Evolutionary conservation across 1,140 invertebrate species (phyloP).

Genomic region (Orchesella cincta): DNA sequence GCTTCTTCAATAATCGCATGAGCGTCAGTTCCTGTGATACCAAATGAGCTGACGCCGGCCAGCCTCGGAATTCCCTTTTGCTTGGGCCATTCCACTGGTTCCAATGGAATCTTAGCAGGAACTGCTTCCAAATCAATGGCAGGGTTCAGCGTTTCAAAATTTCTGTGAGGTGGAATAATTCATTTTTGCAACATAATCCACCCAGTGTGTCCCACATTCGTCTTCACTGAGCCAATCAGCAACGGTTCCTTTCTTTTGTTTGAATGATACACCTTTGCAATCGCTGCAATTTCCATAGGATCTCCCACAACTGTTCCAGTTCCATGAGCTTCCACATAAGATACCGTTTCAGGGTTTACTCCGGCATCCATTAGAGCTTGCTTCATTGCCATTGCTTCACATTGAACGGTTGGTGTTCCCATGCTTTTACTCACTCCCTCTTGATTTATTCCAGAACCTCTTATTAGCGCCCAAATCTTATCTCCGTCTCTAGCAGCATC

Average conservation of each 20-base stretch:
- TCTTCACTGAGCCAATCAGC: conserved; percentile 4
- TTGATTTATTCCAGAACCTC: no score
- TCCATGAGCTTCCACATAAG: conserved; percentile 9
- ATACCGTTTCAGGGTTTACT: not conserved
- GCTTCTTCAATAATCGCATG: conserved; percentile 42
- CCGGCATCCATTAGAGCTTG: no score
- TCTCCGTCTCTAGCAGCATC: no score
- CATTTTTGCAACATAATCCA: not conserved
- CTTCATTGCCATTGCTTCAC: no score
- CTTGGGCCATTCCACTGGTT: not conserved
- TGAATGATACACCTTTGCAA: not conserved
- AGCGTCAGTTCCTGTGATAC: conserved; percentile 42
- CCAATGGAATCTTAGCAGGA: not conserved
- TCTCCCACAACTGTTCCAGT: conserved; percentile 15
- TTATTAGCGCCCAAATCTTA: no score
- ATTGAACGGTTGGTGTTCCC: no score
- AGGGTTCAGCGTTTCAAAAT: conserved; percentile 10
- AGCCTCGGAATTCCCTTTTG: not conserved
- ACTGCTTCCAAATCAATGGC: conserved; percentile 2
- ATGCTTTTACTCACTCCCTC: no score
- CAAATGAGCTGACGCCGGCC: conserved; percentile 36
- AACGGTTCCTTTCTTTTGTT: not conserved
- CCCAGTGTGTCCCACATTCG: conserved; percentile 19
- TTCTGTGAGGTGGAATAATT: conserved; percentile 2
- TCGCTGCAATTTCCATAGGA: conserved; percentile 18